Conservation (phyloP, 2,797 vertebrate species). For the Enteromius thamalakanensis region DNA sequence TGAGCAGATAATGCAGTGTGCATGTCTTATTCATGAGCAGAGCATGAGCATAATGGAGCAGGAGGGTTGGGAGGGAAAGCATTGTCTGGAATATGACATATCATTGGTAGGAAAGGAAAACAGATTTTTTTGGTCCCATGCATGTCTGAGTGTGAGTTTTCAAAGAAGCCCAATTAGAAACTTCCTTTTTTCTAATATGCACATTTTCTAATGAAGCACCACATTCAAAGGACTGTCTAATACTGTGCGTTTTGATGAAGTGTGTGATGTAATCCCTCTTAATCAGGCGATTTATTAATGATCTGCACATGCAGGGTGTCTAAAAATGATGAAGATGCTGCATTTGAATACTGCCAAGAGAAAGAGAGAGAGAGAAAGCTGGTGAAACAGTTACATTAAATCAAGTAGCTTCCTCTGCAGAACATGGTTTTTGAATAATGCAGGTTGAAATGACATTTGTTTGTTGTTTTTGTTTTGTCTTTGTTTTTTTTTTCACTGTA, state of each 20-base stretch:
- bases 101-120: background rate
- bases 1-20: constrained; percentile 6
- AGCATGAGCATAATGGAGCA: background rate
- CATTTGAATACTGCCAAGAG: background rate
- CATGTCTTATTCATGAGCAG: constrained; percentile 14
- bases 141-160: background rate
- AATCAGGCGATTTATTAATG: constrained; percentile 30
- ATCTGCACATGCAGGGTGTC: background rate
- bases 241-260: background rate
- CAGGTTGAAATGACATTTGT: background rate
- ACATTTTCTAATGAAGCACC: background rate
- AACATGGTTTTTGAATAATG: constrained; percentile 12
- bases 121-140: background rate
- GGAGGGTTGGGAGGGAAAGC: background rate
- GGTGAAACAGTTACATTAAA: constrained; percentile 5
- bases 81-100: background rate
- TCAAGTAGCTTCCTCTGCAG: constrained; percentile 11
- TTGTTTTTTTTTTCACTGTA: background rate
- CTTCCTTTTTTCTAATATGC: background rate
- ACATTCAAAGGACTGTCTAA: background rate
- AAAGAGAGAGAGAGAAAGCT: background rate
- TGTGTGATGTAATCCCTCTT: constrained; percentile 18
- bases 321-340: background rate
- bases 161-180: background rate
- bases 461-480: background rate